These are phyloP conservation scores for Caranx ignobilis DNA, from an alignment of 2,113 vertebrate species.

Conservation along the genomic window DNA sequence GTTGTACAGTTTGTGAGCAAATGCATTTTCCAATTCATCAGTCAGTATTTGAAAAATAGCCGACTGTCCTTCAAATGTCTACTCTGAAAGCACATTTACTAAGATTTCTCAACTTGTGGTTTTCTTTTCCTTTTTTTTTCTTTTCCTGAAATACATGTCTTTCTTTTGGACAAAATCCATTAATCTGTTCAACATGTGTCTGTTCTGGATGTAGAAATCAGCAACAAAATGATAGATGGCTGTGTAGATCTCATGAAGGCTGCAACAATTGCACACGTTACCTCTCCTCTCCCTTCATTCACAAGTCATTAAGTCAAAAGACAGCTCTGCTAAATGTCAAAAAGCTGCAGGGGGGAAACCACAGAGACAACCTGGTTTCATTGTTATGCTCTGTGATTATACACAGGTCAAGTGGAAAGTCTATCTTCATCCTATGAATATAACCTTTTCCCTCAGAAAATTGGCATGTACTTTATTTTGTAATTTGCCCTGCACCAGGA, in stretches of 20 bases:
- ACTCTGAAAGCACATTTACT: neutral
- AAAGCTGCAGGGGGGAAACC: conserved; percentile 65
- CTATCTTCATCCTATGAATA: conserved; percentile 64
- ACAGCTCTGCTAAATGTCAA: conserved; percentile 74
- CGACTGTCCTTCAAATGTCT: neutral
- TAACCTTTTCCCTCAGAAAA: conserved; percentile 67
- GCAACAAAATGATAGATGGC: conserved; percentile 15
- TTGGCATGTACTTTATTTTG: conserved; percentile 43
- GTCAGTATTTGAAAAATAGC: conserved; percentile 6
- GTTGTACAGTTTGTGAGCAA: conserved; percentile 27
- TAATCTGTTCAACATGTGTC: conserved; percentile 7
- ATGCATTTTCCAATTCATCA: conserved; percentile 29
- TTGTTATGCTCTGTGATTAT: conserved; percentile 67
- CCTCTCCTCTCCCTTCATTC: conserved; percentile 47
- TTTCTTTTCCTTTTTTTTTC: neutral
- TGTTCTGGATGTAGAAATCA: conserved; percentile 17
- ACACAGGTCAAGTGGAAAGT: conserved; percentile 71
- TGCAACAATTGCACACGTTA: conserved; percentile 11
- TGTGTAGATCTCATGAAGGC: conserved; percentile 12
- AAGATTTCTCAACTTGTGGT: neutral
- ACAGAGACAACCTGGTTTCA: conserved; percentile 63
- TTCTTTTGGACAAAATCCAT: neutral
- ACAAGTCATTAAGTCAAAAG: conserved; percentile 63
- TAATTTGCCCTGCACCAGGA: conserved; percentile 49
- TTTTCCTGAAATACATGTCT: neutral